Percentiles rank a stretch among this genome's conserved stretches.
These are phyloP conservation scores for Platichthys flesus DNA, from an alignment of 2,113 vertebrate species.

Conservation along the genomic window DNA sequence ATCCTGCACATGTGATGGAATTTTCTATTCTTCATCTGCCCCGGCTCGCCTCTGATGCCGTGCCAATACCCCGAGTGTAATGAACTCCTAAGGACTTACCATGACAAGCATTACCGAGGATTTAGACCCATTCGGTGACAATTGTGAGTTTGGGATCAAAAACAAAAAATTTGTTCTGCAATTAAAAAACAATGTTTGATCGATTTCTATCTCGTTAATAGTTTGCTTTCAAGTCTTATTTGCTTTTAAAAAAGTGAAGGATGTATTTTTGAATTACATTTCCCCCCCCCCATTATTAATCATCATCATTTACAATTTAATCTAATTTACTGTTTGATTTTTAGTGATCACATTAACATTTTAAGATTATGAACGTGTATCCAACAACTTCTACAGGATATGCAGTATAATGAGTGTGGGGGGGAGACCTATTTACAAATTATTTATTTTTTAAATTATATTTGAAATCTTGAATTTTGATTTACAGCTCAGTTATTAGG, in stretches of 20 bases:
- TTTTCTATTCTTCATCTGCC: slow-evolving; percentile 60
- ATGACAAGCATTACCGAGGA: slow-evolving; percentile 55
- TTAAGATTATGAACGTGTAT: neutral
- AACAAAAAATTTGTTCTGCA: slow-evolving; percentile 9
- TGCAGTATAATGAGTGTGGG: neutral
- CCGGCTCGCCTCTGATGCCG: slow-evolving; percentile 59
- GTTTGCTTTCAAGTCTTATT: neutral
- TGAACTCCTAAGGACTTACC: slow-evolving; percentile 50
- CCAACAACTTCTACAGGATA: neutral
- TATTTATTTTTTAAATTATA: neutral
- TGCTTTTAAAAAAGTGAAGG: neutral
- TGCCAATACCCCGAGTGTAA: slow-evolving; percentile 58
- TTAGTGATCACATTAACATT: neutral
- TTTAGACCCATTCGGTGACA: slow-evolving; percentile 62
- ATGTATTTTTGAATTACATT: neutral
- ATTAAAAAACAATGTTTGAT: neutral
- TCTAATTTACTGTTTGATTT: neutral
- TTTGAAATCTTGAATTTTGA: neutral
- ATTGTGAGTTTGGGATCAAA: slow-evolving; percentile 51
- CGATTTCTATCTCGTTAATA: neutral
- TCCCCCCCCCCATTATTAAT: neutral
- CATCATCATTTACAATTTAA: neutral
- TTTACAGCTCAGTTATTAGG: slow-evolving; percentile 6
- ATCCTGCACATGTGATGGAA: slow-evolving; percentile 63
- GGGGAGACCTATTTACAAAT: neutral